A percentile compares a stretch with the other conserved stretches of the same genome.
Evolutionary conservation across 2,797 vertebrate species (phyloP).

Genomic region (Paratrypauchen microcephalus): DNA sequence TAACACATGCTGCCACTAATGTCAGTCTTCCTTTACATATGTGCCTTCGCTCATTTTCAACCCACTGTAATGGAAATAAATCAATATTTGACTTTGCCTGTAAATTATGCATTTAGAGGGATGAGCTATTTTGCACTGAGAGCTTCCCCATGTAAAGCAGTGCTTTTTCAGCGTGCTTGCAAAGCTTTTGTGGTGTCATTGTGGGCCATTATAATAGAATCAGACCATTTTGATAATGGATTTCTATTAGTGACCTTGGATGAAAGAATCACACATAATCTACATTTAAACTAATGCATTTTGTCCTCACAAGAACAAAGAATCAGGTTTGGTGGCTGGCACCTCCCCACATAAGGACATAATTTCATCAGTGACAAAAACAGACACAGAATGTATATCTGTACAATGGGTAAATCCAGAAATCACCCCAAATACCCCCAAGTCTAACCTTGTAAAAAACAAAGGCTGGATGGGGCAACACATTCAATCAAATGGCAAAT

Average conservation of each 20-base stretch:
- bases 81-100: slow-evolving; percentile 72
- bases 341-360: slow-evolving; percentile 58
- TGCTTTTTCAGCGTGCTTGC: slow-evolving; percentile 64
- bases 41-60: slow-evolving; percentile 41
- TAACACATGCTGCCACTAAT: slow-evolving; percentile 21
- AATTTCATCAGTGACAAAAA: slow-evolving; percentile 35
- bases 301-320: slow-evolving; percentile 71
- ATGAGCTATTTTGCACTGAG: slow-evolving; percentile 65
- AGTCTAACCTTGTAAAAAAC: slow-evolving; percentile 70
- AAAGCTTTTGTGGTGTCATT: slow-evolving; percentile 69
- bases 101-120: slow-evolving; percentile 77
- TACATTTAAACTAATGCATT: slow-evolving; percentile 74
- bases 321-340: slow-evolving; percentile 65
- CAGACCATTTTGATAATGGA: slow-evolving; percentile 77
- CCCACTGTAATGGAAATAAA: slow-evolving; percentile 59
- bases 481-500: slow-evolving; percentile 77
- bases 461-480: slow-evolving; percentile 53
- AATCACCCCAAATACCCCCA: slow-evolving; percentile 60
- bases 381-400: slow-evolving; percentile 13
- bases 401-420: slow-evolving; percentile 44
- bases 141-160: slow-evolving; percentile 70
- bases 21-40: slow-evolving; percentile 41
- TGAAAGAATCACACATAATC: slow-evolving; percentile 73
- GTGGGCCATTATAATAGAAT: slow-evolving; percentile 72
- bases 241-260: slow-evolving; percentile 75